phyloP scores from a whole-genome alignment of 2,113 vertebrate genomes.

The Ursus arctos region DNA sequence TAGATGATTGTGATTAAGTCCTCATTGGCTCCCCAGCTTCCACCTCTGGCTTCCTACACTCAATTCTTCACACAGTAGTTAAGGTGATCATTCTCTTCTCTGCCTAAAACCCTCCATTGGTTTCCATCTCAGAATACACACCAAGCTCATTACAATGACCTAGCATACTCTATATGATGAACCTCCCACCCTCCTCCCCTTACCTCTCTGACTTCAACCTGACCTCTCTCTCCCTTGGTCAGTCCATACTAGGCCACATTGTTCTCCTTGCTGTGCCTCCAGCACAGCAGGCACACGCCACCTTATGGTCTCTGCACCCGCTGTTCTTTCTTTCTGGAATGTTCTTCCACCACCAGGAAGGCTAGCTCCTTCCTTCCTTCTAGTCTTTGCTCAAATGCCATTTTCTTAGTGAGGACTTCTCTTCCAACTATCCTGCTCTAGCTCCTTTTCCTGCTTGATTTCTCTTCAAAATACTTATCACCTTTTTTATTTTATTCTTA shows the following conservation, averaged over 20 bases:
- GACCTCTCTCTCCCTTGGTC: not conserved
- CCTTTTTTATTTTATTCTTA: conserved; percentile 10
- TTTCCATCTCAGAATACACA: conserved; percentile 5
- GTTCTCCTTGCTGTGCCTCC: not conserved
- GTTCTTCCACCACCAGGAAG: not conserved
- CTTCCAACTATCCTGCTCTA: not conserved
- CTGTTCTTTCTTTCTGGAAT: not conserved
- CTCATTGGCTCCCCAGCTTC: not conserved
- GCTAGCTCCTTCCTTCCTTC: not conserved
- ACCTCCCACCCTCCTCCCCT: not conserved
- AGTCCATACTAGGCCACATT: not conserved
- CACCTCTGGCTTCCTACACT: not conserved
- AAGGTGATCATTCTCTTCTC: not conserved
- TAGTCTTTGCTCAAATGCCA: not conserved
- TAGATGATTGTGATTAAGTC: not conserved
- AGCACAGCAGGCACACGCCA: too few species aligned
- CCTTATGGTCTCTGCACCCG: not conserved
- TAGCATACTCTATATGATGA: not conserved
- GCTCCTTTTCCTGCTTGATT: not conserved
- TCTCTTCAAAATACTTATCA: not conserved
- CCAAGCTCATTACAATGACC: not conserved
- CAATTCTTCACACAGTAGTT: not conserved
- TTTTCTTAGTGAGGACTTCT: not conserved
- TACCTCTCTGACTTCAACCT: not conserved
- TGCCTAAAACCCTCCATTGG: not conserved